Evolutionary conservation across 2,888 invertebrate species (phyloP).

Genomic region (Agrypnus murinus): DNA sequence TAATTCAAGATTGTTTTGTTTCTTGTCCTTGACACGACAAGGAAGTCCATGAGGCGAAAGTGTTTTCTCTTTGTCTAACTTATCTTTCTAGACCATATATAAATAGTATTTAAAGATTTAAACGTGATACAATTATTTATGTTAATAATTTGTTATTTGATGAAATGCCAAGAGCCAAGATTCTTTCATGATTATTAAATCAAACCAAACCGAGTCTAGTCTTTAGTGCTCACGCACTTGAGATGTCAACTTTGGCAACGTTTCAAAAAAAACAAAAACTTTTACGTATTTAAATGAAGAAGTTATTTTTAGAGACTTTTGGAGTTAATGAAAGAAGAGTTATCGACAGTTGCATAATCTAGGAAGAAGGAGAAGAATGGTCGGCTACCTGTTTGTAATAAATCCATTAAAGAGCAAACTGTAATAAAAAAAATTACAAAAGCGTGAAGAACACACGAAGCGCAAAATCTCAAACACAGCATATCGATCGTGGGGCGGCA

Average conservation of each 20-base stretch:
- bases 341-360: neutral
- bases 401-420: neutral
- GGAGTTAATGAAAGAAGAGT: neutral
- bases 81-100: neutral
- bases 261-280: neutral
- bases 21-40: neutral
- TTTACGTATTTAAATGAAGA: too few relatives aligned
- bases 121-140: neutral
- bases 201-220: slow-evolving; percentile 1
- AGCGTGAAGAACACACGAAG: neutral
- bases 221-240: neutral
- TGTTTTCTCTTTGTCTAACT: neutral
- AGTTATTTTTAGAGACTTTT: neutral
- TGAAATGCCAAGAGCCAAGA: neutral
- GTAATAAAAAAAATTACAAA: slow-evolving; percentile 2
- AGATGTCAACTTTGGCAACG: slow-evolving; percentile 13
- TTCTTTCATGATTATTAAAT: slow-evolving; percentile 1
- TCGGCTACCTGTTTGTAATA: slow-evolving; percentile 2
- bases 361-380: neutral
- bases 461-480: slow-evolving; percentile 15
- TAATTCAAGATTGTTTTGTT: neutral
- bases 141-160: neutral
- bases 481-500: slow-evolving; percentile 16
- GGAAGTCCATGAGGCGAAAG: neutral
- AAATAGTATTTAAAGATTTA: neutral